phyloP scores from a whole-genome alignment of 2,113 vertebrate species.

The Alethe castanea region DNA sequence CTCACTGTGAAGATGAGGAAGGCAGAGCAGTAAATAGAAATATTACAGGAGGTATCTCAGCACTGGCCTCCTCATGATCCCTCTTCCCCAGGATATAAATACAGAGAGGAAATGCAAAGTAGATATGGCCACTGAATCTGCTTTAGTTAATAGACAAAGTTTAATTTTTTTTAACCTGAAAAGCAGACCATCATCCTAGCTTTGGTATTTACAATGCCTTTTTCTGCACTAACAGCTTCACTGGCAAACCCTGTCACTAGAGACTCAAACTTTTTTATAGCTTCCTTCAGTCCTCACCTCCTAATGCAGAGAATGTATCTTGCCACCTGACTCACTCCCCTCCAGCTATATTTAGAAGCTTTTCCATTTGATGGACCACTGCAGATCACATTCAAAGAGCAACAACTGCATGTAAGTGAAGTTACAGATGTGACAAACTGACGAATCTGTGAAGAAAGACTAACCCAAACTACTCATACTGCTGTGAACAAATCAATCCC shows the following conservation, averaged over 20 bases:
- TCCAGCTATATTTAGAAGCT: conserved; percentile 33
- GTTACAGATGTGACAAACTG: background rate
- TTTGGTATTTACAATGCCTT: background rate
- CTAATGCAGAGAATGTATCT: background rate
- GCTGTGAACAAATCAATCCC: background rate
- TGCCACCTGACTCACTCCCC: background rate
- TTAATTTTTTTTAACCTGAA: background rate
- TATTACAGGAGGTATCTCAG: background rate
- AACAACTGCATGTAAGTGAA: conserved; percentile 4
- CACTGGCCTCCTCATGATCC: background rate
- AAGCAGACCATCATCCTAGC: background rate
- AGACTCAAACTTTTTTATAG: background rate
- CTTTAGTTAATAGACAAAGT: background rate
- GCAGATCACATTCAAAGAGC: conserved; percentile 1
- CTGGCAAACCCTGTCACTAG: background rate
- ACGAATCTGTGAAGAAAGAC: conserved; percentile 12
- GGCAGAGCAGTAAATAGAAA: background rate
- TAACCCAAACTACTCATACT: background rate
- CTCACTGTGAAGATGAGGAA: background rate
- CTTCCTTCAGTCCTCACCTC: conserved; percentile 2
- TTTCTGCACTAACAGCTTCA: background rate
- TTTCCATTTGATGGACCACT: conserved; percentile 6
- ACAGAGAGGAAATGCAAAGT: background rate
- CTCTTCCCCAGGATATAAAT: background rate
- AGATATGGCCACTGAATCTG: background rate